phyloP scores from a whole-genome alignment of 2,888 invertebrate species.

The Tetropium fuscum region DNA sequence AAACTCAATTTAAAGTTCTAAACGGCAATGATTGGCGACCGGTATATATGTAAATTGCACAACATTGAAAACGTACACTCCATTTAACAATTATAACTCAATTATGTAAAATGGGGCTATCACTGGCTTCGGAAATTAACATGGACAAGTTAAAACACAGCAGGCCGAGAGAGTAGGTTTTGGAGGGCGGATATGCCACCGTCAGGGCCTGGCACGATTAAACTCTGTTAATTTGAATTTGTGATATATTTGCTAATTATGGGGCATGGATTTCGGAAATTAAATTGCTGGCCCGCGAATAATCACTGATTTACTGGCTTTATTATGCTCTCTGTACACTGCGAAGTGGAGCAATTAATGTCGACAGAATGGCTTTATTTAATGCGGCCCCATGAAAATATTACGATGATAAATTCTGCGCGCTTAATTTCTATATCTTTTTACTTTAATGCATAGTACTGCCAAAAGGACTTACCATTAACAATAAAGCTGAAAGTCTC shows the following conservation, averaged over 20 bases:
- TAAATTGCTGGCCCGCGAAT: conserved; percentile 57
- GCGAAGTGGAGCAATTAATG: conserved; percentile 43
- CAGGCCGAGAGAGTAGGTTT: conserved; percentile 50
- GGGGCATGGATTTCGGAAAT: conserved; percentile 61
- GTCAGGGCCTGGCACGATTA: conserved; percentile 51
- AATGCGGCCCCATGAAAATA: conserved; percentile 29
- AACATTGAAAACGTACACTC: conserved; percentile 64
- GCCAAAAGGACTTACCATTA: too few relatives aligned
- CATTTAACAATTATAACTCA: conserved; percentile 67
- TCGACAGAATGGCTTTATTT: conserved; percentile 26
- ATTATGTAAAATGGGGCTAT: conserved; percentile 65
- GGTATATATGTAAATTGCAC: conserved; percentile 64
- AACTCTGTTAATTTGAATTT: conserved; percentile 62
- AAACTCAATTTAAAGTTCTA: conserved; percentile 54
- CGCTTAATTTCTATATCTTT: too few relatives aligned
- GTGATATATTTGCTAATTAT: conserved; percentile 65
- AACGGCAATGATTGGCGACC: conserved; percentile 52
- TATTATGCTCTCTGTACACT: conserved; percentile 37
- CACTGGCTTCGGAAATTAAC: conserved; percentile 66
- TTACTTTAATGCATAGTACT: too few relatives aligned
- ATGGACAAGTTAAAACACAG: conserved; percentile 63
- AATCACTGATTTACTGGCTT: conserved; percentile 57
- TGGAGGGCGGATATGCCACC: conserved; percentile 55
- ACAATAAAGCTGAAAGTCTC: too few relatives aligned
- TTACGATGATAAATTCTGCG: conserved; percentile 30